phyloP scores from a whole-genome alignment of 2,113 vertebrate species.

The Sylvietta virens region DNA sequence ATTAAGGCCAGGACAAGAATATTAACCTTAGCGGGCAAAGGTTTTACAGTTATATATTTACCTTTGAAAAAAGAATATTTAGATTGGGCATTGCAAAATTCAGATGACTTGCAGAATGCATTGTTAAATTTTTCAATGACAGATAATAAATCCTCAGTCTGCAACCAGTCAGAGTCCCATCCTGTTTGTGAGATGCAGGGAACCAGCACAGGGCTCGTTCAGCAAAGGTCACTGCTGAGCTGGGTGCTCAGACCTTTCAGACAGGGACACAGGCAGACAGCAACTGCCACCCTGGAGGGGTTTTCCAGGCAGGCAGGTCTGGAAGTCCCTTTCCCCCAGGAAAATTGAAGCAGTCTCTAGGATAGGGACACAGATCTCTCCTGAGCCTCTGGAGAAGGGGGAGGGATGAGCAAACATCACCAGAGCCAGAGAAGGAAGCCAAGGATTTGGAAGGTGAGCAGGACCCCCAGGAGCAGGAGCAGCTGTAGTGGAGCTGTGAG shows the following conservation, averaged over 20 bases:
- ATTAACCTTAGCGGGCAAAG: too few species aligned
- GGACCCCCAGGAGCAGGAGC: background rate
- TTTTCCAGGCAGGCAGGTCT: background rate
- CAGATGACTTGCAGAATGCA: too few species aligned
- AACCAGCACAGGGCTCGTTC: fast-evolving
- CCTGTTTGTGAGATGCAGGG: too few species aligned
- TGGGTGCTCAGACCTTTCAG: fast-evolving
- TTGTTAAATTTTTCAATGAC: too few species aligned
- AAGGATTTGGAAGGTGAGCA: fast-evolving
- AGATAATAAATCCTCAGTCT: too few species aligned
- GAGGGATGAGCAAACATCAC: background rate
- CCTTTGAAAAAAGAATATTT: too few species aligned
- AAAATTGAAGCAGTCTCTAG: fast-evolving
- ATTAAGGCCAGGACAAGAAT: too few species aligned
- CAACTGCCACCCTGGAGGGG: background rate
- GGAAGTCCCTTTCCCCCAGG: background rate
- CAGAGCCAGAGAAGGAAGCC: fast-evolving
- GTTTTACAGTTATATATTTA: too few species aligned
- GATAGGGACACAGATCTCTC: background rate
- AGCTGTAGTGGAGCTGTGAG: background rate
- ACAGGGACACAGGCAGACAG: fast-evolving
- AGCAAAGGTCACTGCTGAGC: background rate
- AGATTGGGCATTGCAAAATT: too few species aligned
- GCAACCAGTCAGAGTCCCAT: too few species aligned
- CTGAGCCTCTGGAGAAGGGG: background rate